Evolutionary conservation across 2,888 invertebrate species (phyloP).

Genomic region (Iphiclides podalirius): DNA sequence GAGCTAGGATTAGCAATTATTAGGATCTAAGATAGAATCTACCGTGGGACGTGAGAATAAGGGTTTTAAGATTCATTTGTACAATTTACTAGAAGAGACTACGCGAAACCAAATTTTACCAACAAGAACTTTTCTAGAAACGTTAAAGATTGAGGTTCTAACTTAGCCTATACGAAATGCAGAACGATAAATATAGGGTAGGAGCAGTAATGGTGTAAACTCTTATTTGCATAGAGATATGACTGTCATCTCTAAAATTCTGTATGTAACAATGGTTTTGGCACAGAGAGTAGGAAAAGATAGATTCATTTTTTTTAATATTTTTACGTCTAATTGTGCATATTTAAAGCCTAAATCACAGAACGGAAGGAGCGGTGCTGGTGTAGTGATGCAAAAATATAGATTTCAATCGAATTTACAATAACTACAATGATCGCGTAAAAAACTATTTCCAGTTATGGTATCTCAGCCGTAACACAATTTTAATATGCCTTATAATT

Average conservation of each 20-base stretch:
- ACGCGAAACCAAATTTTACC: slow-evolving; percentile 41
- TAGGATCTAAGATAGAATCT: slow-evolving; percentile 49
- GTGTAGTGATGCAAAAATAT: slow-evolving; percentile 71
- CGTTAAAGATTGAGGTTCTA: slow-evolving; percentile 37
- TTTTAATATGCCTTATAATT: slow-evolving; percentile 31
- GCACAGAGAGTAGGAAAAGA: slow-evolving; percentile 62
- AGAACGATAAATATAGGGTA: slow-evolving; percentile 21
- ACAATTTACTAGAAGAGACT: slow-evolving; percentile 60
- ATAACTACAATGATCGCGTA: slow-evolving; percentile 52
- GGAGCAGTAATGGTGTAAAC: slow-evolving; percentile 27
- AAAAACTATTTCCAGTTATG: slow-evolving; percentile 45
- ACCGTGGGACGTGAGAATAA: slow-evolving; percentile 76
- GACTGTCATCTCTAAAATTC: slow-evolving; percentile 29
- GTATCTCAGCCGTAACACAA: slow-evolving; percentile 41
- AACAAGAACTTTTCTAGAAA: slow-evolving; percentile 57
- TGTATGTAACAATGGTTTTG: slow-evolving; percentile 51
- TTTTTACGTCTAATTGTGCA: slow-evolving; percentile 52
- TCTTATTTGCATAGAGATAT: slow-evolving; percentile 24
- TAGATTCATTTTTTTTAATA: slow-evolving; percentile 24
- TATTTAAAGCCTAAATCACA: slow-evolving; percentile 72
- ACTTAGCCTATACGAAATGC: slow-evolving; percentile 41
- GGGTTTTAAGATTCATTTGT: slow-evolving; percentile 66
- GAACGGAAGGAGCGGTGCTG: slow-evolving; percentile 70
- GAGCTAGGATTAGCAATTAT: slow-evolving; percentile 34
- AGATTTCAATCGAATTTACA: slow-evolving; percentile 44